Percentiles rank a stretch among this genome's conserved stretches.
Conservation (phyloP, 2,113 vertebrate genomes). For the Oenanthe melanoleuca region DNA sequence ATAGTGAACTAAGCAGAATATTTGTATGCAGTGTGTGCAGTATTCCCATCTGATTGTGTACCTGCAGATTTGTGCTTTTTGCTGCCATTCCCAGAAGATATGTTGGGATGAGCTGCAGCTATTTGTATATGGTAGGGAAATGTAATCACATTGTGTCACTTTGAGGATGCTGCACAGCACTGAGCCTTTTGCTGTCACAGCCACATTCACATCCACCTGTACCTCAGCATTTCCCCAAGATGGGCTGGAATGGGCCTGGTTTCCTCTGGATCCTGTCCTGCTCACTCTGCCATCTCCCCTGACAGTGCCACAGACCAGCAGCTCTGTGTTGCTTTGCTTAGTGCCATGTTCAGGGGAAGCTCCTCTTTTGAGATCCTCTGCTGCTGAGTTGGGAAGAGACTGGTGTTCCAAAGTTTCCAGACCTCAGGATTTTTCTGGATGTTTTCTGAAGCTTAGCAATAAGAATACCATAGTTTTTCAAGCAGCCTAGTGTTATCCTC, state of each 20-base stretch:
- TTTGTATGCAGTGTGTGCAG: not conserved
- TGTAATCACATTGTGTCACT: not conserved
- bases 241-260: not conserved
- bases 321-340: not conserved
- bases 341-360: not conserved
- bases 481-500: not conserved
- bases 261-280: not conserved
- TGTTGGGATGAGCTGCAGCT: not conserved
- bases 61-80: not conserved
- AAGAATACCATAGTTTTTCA: not conserved
- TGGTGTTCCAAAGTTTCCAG: not conserved
- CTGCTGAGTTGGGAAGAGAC: not conserved
- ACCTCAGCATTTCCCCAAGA: fast-evolving
- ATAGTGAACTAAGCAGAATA: not conserved
- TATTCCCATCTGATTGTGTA: not conserved
- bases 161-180: not conserved
- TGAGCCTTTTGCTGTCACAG: not conserved
- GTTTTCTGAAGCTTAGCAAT: not conserved
- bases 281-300: not conserved
- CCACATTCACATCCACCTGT: fast-evolving
- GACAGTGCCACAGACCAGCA: not conserved
- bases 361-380: not conserved
- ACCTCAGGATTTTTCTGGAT: not conserved
- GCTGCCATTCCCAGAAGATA: not conserved
- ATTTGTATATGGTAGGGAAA: not conserved